These are phyloP conservation scores for Candoia aspera DNA, from an alignment of 2,113 vertebrate genomes.

Conservation along the genomic window DNA sequence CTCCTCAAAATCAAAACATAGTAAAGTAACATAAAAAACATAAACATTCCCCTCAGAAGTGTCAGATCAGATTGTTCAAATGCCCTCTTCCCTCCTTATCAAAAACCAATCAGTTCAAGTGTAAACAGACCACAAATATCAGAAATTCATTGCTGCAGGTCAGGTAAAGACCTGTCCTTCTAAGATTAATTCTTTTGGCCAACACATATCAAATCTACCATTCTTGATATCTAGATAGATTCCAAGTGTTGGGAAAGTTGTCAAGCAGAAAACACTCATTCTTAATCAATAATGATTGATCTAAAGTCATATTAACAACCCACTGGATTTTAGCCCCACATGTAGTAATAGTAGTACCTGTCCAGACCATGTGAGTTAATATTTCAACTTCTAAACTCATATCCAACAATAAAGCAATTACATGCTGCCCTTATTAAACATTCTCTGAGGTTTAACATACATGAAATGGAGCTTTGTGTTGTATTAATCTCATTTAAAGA, in stretches of 20 bases:
- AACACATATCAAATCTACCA: background rate
- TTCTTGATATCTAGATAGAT: background rate
- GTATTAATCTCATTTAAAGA: background rate
- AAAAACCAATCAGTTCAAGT: background rate
- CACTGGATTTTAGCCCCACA: background rate
- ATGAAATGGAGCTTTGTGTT: background rate
- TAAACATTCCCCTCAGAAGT: background rate
- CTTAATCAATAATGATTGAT: background rate
- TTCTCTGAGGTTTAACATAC: background rate
- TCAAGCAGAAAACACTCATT: background rate
- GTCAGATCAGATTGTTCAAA: background rate
- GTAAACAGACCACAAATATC: background rate
- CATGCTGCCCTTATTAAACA: background rate
- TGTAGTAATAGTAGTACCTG: background rate
- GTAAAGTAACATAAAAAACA: background rate
- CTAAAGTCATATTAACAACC: background rate
- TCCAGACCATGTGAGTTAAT: background rate
- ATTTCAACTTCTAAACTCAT: background rate
- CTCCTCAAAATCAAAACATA: background rate
- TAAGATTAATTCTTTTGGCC: background rate
- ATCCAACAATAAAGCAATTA: background rate
- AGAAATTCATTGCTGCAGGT: background rate
- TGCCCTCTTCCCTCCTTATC: background rate
- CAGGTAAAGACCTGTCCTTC: background rate
- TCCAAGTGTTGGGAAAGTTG: background rate